These are phyloP conservation scores for Chalcosyrphus nemorum DNA, from an alignment of 2,888 invertebrate genomes.

Conservation along the genomic window DNA sequence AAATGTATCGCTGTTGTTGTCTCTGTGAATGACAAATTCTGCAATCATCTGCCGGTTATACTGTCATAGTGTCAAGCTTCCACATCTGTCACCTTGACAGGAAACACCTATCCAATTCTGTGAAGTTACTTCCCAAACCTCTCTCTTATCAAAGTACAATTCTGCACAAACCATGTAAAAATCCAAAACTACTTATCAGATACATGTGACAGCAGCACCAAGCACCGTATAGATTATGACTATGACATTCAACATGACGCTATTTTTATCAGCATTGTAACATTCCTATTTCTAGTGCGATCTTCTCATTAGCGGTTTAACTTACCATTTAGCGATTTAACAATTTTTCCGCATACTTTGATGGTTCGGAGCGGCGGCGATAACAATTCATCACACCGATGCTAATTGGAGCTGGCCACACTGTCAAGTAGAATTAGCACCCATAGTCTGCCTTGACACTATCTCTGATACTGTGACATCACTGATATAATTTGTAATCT, in stretches of 20 bases:
- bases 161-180: background rate
- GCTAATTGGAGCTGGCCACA: constrained; percentile 41
- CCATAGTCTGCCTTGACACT: background rate
- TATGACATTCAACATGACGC: constrained; percentile 11
- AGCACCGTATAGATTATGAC: background rate
- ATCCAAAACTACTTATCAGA: background rate
- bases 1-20: too few relatives aligned
- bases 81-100: too few relatives aligned
- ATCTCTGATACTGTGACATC: background rate
- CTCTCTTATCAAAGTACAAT: background rate
- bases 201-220: constrained; percentile 8
- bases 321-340: background rate
- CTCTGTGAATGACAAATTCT: too few relatives aligned
- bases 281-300: constrained; percentile 12
- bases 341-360: background rate
- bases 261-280: background rate
- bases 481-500: constrained; percentile 12
- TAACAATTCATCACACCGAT: background rate
- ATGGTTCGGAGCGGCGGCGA: background rate
- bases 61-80: too few relatives aligned
- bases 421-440: background rate
- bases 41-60: too few relatives aligned
- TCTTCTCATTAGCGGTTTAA: background rate
- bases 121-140: too few relatives aligned
- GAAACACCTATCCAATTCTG: too few relatives aligned